Evolutionary conservation across 2,888 invertebrate species (phyloP).

Genomic region (Lathronympha strigana): DNA sequence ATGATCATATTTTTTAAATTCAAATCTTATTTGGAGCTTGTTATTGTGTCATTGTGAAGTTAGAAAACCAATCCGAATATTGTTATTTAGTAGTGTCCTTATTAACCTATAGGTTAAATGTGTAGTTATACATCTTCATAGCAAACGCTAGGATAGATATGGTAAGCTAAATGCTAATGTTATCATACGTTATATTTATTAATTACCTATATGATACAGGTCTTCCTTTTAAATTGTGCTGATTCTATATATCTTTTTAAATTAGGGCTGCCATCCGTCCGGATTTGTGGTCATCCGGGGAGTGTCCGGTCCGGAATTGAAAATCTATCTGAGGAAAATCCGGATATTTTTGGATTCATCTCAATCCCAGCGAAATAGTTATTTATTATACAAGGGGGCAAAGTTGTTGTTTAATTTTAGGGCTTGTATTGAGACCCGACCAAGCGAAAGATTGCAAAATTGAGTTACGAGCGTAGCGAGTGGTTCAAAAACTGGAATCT

Average conservation of each 20-base stretch:
- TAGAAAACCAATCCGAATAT: slow-evolving; percentile 18
- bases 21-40: slow-evolving; percentile 29
- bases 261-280: too few relatives aligned
- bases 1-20: slow-evolving; percentile 16
- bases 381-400: too few relatives aligned
- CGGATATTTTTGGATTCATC: too few relatives aligned
- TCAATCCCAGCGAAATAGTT: too few relatives aligned
- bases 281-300: too few relatives aligned
- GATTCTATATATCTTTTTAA: not conserved
- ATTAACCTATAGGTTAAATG: slow-evolving; percentile 39
- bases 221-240: slow-evolving; percentile 1
- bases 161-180: not conserved
- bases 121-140: slow-evolving; percentile 22
- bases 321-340: too few relatives aligned
- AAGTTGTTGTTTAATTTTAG: too few relatives aligned
- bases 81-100: slow-evolving; percentile 35
- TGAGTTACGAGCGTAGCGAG: too few relatives aligned
- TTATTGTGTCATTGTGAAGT: slow-evolving; percentile 12
- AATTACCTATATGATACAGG: not conserved
- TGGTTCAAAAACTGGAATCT: too few relatives aligned
- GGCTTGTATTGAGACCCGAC: too few relatives aligned
- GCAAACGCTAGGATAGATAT: slow-evolving; percentile 18
- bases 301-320: too few relatives aligned
- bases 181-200: not conserved
- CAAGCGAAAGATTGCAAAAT: too few relatives aligned